A percentile compares a stretch with the other conserved stretches of the same genome.
phyloP scores from a whole-genome alignment of 1,140 invertebrate species.

The Periplaneta americana region DNA sequence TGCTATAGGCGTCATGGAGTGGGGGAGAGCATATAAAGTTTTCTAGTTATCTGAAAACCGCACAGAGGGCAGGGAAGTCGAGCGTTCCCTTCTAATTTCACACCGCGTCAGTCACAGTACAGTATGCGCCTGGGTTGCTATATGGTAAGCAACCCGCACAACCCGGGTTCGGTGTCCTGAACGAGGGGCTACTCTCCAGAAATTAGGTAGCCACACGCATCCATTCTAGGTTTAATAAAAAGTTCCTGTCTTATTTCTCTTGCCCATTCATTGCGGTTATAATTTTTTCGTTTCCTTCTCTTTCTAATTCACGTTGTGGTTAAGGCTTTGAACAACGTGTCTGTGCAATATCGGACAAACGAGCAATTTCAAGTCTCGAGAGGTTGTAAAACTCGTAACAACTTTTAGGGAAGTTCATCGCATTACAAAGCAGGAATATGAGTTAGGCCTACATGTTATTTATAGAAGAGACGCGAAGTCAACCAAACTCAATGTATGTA shows the following conservation, averaged over 20 bases:
- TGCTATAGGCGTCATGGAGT: neutral
- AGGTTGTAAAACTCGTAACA: too few species aligned
- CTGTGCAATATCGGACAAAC: too few species aligned
- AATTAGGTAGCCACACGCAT: neutral
- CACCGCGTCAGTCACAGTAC: neutral
- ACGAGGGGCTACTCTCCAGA: neutral
- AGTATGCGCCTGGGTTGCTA: neutral
- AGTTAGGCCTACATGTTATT: too few species aligned
- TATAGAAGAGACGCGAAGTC: too few species aligned
- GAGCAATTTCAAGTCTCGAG: too few species aligned
- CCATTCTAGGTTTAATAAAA: neutral
- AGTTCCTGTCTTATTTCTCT: neutral
- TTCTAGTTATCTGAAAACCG: neutral
- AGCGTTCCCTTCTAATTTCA: neutral
- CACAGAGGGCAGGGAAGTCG: neutral
- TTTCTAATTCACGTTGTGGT: too few species aligned
- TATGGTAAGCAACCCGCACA: neutral
- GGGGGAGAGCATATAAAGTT: neutral
- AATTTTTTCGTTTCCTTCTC: too few species aligned
- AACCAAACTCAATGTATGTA: too few species aligned
- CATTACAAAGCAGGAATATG: too few species aligned
- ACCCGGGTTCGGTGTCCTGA: neutral
- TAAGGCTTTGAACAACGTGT: too few species aligned
- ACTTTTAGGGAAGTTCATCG: too few species aligned
- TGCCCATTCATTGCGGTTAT: neutral